Evolutionary conservation across 2,888 invertebrate genomes (phyloP), one percentile per base, ranked within the genome.

Genomic region (Dioctria rufipes): DNA sequence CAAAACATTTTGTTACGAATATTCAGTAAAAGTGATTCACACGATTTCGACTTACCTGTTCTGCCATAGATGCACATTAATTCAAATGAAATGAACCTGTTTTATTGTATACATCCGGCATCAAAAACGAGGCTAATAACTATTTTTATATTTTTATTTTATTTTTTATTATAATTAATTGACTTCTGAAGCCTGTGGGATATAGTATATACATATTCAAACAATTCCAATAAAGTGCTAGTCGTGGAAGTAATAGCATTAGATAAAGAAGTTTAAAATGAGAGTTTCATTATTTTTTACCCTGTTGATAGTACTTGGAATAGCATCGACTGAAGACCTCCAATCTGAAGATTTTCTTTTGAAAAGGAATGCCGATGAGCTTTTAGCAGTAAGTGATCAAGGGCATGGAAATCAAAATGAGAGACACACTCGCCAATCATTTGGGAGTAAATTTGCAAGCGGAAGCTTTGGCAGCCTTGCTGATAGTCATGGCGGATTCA

Each of bases 321-420:
- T 54, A n/a, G 54, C 9, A n/a, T 54, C 11, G 54, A 54, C 54
- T 4, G 1, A 11, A 54, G 11, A 54, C 11, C 3, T 11, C 54
- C 8, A 8, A 11, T 4, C 54, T 11, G 11, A 54, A 4, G 54
- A 54, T 11, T 4, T n/a, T 11, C 54, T 11, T 11, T 11, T 54
- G 8, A 3, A 54, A n/a, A n/a, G 54, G 11, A 54, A 54, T 54
- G n/a, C n/a, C 1, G 54, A 8, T 0, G 54, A 8, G 8, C 54
- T 54, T 11, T 11, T 54, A 4, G 54, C 11, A 4, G 54, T 54
- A 6, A 54, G 54, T 54, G 54, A 6, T n/a, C 82, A 84, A 80
- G 84, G 83, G 60, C 81, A 83, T 80, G 83, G 58, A 49, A 83
- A 83, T 66, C 61, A 73, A 61, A 81, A 80, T 3, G 40, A 42